Conservation (phyloP, 1,140 invertebrate species). For the Scaptomyza graminum region DNA sequence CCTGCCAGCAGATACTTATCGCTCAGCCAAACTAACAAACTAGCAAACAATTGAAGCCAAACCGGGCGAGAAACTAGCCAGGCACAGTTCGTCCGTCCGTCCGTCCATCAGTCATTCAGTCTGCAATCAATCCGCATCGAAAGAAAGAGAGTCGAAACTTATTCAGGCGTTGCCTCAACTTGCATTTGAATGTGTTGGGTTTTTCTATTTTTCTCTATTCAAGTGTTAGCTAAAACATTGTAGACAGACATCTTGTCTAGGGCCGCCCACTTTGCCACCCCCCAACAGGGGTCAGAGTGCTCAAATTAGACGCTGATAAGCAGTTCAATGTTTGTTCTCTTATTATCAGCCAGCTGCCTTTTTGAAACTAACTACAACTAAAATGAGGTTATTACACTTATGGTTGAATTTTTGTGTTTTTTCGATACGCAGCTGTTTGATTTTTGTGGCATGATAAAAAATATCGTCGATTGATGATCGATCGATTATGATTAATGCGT, state of each 20-base stretch:
- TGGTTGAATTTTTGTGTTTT: conserved; percentile 42
- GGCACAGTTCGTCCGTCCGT: conserved; percentile 1
- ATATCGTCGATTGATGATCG: conserved; percentile 28
- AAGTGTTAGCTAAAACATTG: background rate
- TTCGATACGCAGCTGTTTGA: conserved; percentile 44
- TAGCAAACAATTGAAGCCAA: conserved; percentile 66
- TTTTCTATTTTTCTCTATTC: conserved; percentile 8
- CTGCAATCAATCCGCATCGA: conserved; percentile 44
- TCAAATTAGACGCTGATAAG: conserved; percentile 31
- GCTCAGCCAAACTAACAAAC: conserved; percentile 60
- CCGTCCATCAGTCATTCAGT: background rate
- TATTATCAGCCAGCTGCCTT: background rate
- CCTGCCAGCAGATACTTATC: conserved; percentile 44
- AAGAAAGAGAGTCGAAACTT: conserved; percentile 28
- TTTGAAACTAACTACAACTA: conserved; percentile 10
- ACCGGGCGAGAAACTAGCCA: conserved; percentile 39
- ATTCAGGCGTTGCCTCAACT: conserved; percentile 49
- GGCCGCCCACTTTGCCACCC: conserved; percentile 19
- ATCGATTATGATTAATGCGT: conserved; percentile 34
- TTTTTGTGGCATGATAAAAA: conserved; percentile 10
- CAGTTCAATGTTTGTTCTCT: background rate
- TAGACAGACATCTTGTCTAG: conserved; percentile 40
- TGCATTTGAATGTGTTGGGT: conserved; percentile 40
- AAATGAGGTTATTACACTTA: conserved; percentile 19
- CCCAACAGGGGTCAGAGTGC: conserved; percentile 32